Evolutionary conservation across 2,888 invertebrate genomes (phyloP).

Genomic region (Eustalomyia histrio): DNA sequence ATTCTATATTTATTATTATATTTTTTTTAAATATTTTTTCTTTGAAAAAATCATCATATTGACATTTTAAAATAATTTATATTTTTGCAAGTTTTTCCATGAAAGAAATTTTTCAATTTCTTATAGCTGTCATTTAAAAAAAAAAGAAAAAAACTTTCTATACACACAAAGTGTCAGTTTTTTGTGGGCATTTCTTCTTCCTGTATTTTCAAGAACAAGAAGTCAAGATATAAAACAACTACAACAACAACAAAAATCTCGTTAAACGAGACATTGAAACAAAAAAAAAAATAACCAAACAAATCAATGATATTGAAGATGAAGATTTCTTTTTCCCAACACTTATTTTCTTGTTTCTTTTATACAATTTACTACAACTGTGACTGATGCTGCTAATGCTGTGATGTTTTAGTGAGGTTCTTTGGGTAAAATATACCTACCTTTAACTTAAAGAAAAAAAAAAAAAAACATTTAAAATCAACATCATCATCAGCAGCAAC

Average conservation of each 20-base stretch:
- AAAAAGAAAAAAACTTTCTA: background rate
- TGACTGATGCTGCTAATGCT: background rate
- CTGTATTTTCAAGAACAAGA: conserved; percentile 1
- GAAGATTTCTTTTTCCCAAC: conserved; percentile 15
- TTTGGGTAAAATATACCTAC: background rate
- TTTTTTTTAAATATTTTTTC: background rate
- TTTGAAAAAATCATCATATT: too few species aligned
- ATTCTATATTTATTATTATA: background rate
- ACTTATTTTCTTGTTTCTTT: background rate
- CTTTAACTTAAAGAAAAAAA: conserved; percentile 5
- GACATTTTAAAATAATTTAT: too few species aligned
- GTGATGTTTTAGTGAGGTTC: conserved; percentile 3
- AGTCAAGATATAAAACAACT: background rate
- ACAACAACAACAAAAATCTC: conserved; percentile 2
- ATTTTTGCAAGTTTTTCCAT: background rate
- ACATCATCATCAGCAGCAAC: conserved; percentile 24
- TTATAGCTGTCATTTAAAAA: background rate
- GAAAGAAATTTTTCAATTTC: background rate
- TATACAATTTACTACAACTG: conserved; percentile 13
- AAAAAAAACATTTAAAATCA: conserved; percentile 3
- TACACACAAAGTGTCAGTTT: background rate
- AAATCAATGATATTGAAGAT: conserved; percentile 34
- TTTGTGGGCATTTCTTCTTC: background rate
- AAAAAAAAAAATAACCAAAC: conserved; percentile 1
- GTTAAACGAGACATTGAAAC: conserved; percentile 34